Percentiles rank a stretch among this genome's conserved stretches.
Evolutionary conservation across 2,888 invertebrate genomes (phyloP).

Genomic region (Neoitamus cyanurus): DNA sequence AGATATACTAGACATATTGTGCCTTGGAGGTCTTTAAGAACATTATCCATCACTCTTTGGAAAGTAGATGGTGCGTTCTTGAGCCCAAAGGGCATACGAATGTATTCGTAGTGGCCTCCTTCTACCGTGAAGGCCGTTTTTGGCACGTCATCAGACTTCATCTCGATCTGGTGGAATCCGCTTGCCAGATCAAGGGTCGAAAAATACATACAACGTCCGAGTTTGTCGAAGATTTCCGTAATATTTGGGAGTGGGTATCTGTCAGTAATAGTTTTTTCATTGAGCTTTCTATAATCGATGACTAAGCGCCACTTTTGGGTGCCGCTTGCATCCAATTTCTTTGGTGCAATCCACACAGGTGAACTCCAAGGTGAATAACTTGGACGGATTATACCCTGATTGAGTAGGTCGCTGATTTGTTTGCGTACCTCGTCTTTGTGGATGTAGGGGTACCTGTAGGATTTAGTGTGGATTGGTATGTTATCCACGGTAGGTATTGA

Average conservation of each 20-base stretch:
- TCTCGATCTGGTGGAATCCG: neutral
- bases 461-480: constrained; percentile 55
- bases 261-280: neutral
- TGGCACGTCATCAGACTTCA: neutral
- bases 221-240: no score
- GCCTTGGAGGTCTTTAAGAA: neutral
- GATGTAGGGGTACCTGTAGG: constrained; percentile 57
- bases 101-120: neutral
- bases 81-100: neutral
- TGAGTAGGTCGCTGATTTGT: constrained; percentile 55
- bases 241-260: no score
- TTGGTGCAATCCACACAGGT: no score
- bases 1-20: neutral
- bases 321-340: constrained; percentile 43
- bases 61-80: no score
- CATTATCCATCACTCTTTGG: no score
- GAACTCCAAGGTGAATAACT: constrained; percentile 51
- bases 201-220: no score
- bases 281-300: constrained; percentile 35
- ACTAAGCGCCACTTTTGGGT: constrained; percentile 49
- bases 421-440: constrained; percentile 57
- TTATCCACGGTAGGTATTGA: constrained; percentile 56
- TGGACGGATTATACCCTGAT: constrained; percentile 42
- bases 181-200: no score
- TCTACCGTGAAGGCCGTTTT: neutral